Evolutionary conservation across 2,888 invertebrate genomes (phyloP).

Genomic region (Anthrax anthrax): DNA sequence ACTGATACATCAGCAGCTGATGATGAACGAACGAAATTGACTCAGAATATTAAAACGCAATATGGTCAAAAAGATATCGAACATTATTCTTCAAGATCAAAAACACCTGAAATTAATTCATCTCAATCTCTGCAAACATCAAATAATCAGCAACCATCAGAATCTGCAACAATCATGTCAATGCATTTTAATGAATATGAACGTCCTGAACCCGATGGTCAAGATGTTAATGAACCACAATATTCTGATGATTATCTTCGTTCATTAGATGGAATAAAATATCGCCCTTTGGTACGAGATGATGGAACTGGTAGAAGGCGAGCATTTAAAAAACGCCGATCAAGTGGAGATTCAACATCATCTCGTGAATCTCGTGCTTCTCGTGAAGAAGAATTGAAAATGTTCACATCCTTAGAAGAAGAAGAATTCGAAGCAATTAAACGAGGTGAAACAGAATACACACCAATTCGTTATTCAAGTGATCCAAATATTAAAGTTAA

Average conservation of each 20-base stretch:
- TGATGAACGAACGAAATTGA: slow-evolving; percentile 6
- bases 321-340: slow-evolving; percentile 45
- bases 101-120: neutral
- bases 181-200: slow-evolving; percentile 44
- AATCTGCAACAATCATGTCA: slow-evolving; percentile 9
- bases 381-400: slow-evolving; percentile 47
- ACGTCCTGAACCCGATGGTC: slow-evolving; percentile 26
- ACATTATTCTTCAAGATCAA: slow-evolving; percentile 12
- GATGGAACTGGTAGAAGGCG: slow-evolving; percentile 46
- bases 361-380: slow-evolving; percentile 46
- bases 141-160: slow-evolving; percentile 23
- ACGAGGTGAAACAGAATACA: slow-evolving; percentile 23
- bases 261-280: slow-evolving; percentile 52
- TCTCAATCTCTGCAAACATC: slow-evolving; percentile 16
- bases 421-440: slow-evolving; percentile 38
- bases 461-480: slow-evolving; percentile 27
- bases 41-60: slow-evolving; percentile 27
- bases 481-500: slow-evolving; percentile 26
- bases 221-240: slow-evolving; percentile 20
- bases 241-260: slow-evolving; percentile 35
- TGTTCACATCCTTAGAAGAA: slow-evolving; percentile 50
- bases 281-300: slow-evolving; percentile 43
- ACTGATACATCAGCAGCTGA: neutral
- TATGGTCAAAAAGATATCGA: slow-evolving; percentile 24
- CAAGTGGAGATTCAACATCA: slow-evolving; percentile 40